Evolutionary conservation across 1,140 invertebrate species (phyloP), one percentile per base, ranked within the genome.

Genomic region (Neodiprion fabricii): DNA sequence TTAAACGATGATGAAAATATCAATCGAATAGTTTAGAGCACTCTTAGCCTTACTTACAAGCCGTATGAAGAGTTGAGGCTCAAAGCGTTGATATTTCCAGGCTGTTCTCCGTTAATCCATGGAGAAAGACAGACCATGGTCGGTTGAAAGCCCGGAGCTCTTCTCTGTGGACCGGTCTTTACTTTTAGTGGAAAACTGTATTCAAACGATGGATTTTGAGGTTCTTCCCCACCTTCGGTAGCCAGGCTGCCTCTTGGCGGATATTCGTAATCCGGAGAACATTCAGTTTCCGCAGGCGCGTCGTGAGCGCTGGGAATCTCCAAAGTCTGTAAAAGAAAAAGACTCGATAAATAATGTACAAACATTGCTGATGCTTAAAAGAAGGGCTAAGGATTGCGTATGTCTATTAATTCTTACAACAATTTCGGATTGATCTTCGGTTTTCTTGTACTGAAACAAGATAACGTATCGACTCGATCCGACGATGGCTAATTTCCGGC

Each of bases 61-160:
- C 97, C 97, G 89, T 98, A 98, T 47, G 95, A 96, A 78, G 98
- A 98, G 88, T 99, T 99, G 83, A 99, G 91, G 81, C 94, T 94
- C 81, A 99, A 92, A 75, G 96, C 94, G 74, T 96, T 95, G 72
- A 99, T 95, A 83, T 93, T 92, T 79, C 95, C 94, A 48, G 95
- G 92, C 69, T 94, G 90, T 84, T 95, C 94, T 73, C 93, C 93
- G 82, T 95, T 95, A 72, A 92, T 90, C 87, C 94, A 95, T 28
- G 94, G 93, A 69, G 96, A 95, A 77, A 99, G 89, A 89, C 97
- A 99, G 78, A 99, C 95, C 70, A 99, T 89, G 80, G 98, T 95
- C 9, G 97, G 95, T 90, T 99, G 97, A 91, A 98, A 99, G 75
- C 97, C 97, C 21, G 96, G 90, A 47, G 94, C 91, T 85, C 96